A percentile compares a stretch with the other conserved stretches of the same genome.
Conservation (phyloP, 2,888 invertebrate genomes). For the Eristalis tenax region DNA sequence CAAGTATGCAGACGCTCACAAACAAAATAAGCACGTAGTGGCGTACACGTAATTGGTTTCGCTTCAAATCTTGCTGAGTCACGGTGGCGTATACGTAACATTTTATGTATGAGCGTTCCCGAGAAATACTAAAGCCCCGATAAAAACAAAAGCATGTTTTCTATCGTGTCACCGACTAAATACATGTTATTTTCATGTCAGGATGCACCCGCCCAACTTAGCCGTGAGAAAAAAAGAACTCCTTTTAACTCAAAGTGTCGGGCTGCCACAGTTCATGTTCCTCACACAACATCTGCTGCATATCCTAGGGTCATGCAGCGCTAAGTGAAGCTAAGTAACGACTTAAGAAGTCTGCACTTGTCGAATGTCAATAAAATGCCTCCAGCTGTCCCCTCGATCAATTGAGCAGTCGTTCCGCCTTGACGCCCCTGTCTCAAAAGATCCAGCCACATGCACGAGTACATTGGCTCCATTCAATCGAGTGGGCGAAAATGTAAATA, state of each 20-base stretch:
- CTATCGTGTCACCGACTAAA: too few relatives aligned
- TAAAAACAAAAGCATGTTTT: too few relatives aligned
- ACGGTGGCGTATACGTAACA: too few relatives aligned
- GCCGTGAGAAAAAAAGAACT: background rate
- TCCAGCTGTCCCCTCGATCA: background rate
- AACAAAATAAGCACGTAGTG: too few relatives aligned
- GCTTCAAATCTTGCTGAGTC: too few relatives aligned
- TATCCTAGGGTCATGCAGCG: background rate
- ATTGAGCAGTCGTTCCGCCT: background rate
- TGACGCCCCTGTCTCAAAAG: background rate
- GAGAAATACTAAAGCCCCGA: too few relatives aligned
- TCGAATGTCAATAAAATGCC: background rate
- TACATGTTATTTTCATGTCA: too few relatives aligned
- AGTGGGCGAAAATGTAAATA: conserved; percentile 40
- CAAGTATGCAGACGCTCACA: too few relatives aligned
- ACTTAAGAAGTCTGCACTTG: background rate
- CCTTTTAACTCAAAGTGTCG: background rate
- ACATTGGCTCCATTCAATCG: background rate
- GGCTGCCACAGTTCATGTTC: background rate
- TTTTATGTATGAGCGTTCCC: too few relatives aligned
- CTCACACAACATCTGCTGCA: background rate
- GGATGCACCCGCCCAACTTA: too few relatives aligned
- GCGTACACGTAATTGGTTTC: too few relatives aligned
- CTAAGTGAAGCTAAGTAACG: background rate
- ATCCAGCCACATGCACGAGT: background rate